phyloP scores from a whole-genome alignment of 2,888 invertebrate species.

The Hedychridium roseum region DNA sequence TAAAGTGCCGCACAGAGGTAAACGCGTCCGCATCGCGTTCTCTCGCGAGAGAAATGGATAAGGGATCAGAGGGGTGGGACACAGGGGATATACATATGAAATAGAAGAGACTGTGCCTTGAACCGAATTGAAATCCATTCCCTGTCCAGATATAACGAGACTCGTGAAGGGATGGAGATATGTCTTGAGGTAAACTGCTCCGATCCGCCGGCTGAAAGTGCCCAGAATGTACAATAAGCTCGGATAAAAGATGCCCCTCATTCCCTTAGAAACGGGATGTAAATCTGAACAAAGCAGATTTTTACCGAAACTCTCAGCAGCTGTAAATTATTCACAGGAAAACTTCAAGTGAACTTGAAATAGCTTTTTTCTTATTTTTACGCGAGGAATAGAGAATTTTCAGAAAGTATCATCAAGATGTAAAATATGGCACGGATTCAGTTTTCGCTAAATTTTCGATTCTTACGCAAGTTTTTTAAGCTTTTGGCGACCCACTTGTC shows the following conservation, averaged over 20 bases:
- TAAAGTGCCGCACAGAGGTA: constrained; percentile 40
- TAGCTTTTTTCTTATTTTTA: too few species aligned
- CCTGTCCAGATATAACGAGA: constrained; percentile 29
- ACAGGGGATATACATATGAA: constrained; percentile 34
- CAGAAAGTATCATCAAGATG: too few species aligned
- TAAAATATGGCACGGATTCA: background rate
- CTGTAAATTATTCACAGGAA: too few species aligned
- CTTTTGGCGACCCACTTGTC: constrained; percentile 12
- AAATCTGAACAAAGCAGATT: too few species aligned
- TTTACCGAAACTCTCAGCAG: too few species aligned
- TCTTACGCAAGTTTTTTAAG: constrained; percentile 22
- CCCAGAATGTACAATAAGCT: too few species aligned
- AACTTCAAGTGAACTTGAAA: too few species aligned
- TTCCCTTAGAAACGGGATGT: too few species aligned
- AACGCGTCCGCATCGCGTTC: constrained; percentile 24
- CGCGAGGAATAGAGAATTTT: too few species aligned
- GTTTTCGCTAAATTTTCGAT: constrained; percentile 27
- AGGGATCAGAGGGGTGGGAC: background rate
- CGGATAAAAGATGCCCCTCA: too few species aligned
- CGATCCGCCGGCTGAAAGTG: too few species aligned
- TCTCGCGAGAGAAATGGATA: background rate
- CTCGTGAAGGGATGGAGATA: constrained; percentile 10
- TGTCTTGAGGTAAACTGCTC: too few species aligned
- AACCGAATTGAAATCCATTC: constrained; percentile 42
- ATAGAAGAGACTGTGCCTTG: constrained; percentile 32